Evolutionary conservation across 2,888 invertebrate species (phyloP), one percentile per base, ranked within the genome.

Genomic region (Trilocha varians): DNA sequence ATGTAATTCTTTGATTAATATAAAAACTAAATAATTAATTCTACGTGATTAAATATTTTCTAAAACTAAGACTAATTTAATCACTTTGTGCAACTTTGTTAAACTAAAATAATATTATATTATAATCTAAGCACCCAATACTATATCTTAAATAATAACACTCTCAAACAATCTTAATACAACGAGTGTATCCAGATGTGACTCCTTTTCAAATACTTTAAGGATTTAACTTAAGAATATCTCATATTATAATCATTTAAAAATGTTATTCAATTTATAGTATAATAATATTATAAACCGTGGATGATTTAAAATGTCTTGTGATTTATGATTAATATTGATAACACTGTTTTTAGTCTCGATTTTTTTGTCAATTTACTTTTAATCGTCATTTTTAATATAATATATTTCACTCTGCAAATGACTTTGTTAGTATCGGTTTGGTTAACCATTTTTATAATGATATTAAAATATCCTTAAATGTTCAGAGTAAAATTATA

Each of bases 61-160:
- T 41, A 34, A 41, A 36, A 32, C 51, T 14, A 3, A 38, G 43
- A 33, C 32, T 16, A 32, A 25, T 37, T 11, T 16, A 16, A 43
- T 62, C 68, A 76, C 78, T 74, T 78, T 77, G 77, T 78, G 79
- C 78, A 77, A 78, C 65, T 70, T 49, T 62, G 53, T 45, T 56
- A 42, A 38, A 34, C 15, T 4, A 34, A 39, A 39, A 13, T 17
- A 32, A 16, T 13, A 40, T 13, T 13, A 35, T 16, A 13, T 32
- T 4, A n/a, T 37, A 43, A 15, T 39, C 13, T 34, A 38, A 16
- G 34, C 6, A 43, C 9, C 38, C n/a, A n/a, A 34, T 34, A 39
- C 18, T 40, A 36, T 13, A 18, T 14, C 32, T 35, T 41, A 40
- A 38, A 41, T 35, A 15, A 43, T 14, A 34, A 43, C 13, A 44